Evolutionary conservation across 2,888 invertebrate species (phyloP), one percentile per base, ranked within the genome.

Genomic region (Mechanitis messenoides): DNA sequence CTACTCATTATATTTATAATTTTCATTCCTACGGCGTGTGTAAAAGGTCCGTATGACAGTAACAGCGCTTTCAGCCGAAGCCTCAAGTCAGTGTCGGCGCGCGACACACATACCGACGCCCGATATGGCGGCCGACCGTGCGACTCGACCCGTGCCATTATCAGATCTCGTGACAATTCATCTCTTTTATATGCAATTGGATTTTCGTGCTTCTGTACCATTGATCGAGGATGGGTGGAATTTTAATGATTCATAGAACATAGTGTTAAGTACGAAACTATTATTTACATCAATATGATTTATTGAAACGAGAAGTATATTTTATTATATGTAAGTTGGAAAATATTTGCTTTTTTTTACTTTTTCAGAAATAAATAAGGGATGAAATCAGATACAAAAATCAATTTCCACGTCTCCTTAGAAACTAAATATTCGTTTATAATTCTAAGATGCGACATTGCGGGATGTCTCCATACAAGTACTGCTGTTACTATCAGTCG

Each of bases 101-200:
- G 83, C 83, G 87, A 83, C 85, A 87, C 74, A 87, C 85, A 89
- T 88, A 83, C 85, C 77, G 73, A 68, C 71, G 73, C 87, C 85
- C 73, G 78, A 89, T 89, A 89, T 84, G 89, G 89, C 74, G 72
- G 77, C 78, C 80, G 73, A 79, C 75, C 77, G 76, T 73, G 72
- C 72, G 81, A 83, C 83, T 84, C 80, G 80, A 81, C 83, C 77
- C 77, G 76, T 74, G 73, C 75, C 60, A 65, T 65, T 72, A 72
- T 74, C 73, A 69, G 71, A 74, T 73, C 69, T 66, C 65, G 66
- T 67, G 65, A 66, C 62, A 56, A 55, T 59, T 64, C 67, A 65
- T 64, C 64, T 64, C 59, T 64, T 66, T 59, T 64, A 60, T 59
- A 66, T 66, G 59, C 60, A 66, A 66, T 64, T 64, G 64, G 64